Evolutionary conservation across 2,113 vertebrate genomes (phyloP), one percentile per base, ranked within the genome.

Genomic region (Vanacampus margaritifer): DNA sequence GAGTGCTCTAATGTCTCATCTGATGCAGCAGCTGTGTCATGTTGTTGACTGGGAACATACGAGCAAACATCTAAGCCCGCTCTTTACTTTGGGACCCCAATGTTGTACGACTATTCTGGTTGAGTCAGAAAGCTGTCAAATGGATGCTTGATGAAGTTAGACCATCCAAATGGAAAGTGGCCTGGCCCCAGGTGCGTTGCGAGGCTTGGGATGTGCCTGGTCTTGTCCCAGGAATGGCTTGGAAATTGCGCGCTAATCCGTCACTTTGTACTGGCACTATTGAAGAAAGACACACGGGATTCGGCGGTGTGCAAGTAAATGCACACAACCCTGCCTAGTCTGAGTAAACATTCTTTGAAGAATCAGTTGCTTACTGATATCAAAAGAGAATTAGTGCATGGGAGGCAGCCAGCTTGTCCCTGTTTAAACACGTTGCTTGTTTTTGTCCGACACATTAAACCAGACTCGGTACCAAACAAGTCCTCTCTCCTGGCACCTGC

Each of bases 181-280:
- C 73, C 61, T 68, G 14, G 63, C 81, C 83, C 85, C 88, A 88
- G 85, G 87, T 90, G 86, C 76, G 70, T 85, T 74, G 69, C 65
- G 66, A 67, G 66, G 64, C 19, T 23, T 76, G 80, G 86, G 83
- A 90, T 88, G 81, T 78, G 90, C 78, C 87, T 75, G 81, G 79
- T 87, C 89, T 88, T 91, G 90, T 83, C 84, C 78, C 61, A 85
- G 88, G 89, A 90, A 87, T 87, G 82, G 84, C 46, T 78, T 70
- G 75, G 53, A 76, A 84, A 83, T 83, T 75, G 51, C 67, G 75
- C 70, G 39, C 74, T 89, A 90, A 88, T 88, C 86, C 86, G 59
- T 84, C 87, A 87, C 89, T 90, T 90, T 91, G 88, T 86, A 83
- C 85, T 59, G 53, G 71, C 69, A 84, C 81, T 78, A 74, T 81